These are phyloP conservation scores for Pseudopleuronectes americanus DNA, from an alignment of 2,797 vertebrate species.

Conservation along the genomic window DNA sequence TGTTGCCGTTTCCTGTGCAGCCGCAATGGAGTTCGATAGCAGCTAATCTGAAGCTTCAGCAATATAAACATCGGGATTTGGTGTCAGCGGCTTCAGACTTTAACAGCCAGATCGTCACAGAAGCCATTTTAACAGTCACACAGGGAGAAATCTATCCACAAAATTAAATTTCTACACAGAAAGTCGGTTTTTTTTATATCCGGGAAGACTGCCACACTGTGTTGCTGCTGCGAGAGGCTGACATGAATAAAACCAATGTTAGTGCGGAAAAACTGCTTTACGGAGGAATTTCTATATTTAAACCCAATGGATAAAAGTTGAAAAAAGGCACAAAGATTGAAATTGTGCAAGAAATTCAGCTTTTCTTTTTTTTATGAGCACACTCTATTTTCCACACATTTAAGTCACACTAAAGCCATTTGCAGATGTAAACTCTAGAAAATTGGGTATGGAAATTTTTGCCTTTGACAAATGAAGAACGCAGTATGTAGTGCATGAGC, in stretches of 20 bases:
- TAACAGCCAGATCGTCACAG: slow-evolving; percentile 25
- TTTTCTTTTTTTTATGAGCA: background rate
- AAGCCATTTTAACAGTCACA: slow-evolving; percentile 28
- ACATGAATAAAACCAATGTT: slow-evolving; percentile 25
- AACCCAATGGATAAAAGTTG: slow-evolving; percentile 10
- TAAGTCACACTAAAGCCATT: slow-evolving; percentile 3
- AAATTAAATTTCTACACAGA: slow-evolving; percentile 10
- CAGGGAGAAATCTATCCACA: slow-evolving; percentile 4
- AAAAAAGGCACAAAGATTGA: background rate
- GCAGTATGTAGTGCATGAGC: background rate
- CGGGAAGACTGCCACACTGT: background rate
- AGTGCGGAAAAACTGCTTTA: slow-evolving; percentile 3
- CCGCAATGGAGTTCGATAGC: slow-evolving; percentile 39
- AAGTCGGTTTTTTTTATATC: slow-evolving; percentile 7
- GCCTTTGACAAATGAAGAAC: no score
- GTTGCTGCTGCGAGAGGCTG: background rate
- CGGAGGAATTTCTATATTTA: background rate
- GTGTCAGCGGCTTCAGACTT: slow-evolving; percentile 13
- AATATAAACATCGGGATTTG: slow-evolving; percentile 33
- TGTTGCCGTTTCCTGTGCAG: slow-evolving; percentile 40
- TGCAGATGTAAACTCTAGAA: no score
- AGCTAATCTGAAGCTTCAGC: slow-evolving; percentile 43
- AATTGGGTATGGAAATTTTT: no score
- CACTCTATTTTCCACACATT: slow-evolving; percentile 16
- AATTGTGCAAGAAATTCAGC: background rate